Conservation (phyloP, 2,113 vertebrate genomes). For the Xiphophorus couchianus region DNA sequence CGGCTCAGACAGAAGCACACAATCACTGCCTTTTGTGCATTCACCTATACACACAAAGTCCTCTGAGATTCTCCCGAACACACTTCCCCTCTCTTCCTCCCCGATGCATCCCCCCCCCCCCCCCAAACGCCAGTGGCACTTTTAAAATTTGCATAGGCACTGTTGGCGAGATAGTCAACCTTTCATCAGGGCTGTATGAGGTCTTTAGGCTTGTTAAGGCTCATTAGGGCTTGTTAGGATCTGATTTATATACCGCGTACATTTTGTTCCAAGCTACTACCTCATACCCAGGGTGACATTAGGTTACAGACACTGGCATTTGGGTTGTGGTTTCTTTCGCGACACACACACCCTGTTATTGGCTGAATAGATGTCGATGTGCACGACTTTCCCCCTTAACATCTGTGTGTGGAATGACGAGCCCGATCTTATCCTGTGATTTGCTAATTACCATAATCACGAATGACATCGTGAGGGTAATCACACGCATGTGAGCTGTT, state of each 20-base stretch:
- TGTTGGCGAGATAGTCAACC: neutral
- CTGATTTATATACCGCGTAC: slow-evolving; percentile 71
- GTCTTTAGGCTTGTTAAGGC: slow-evolving; percentile 56
- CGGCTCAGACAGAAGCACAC: slow-evolving; percentile 18
- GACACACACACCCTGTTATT: neutral
- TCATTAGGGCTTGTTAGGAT: slow-evolving; percentile 46
- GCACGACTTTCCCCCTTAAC: slow-evolving; percentile 20
- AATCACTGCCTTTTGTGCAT: slow-evolving; percentile 1
- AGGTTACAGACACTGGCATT: slow-evolving; percentile 54
- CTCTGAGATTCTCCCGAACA: neutral
- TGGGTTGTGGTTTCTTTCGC: slow-evolving; percentile 40
- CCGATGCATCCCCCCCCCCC: neutral
- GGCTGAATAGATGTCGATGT: neutral
- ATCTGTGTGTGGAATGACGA: slow-evolving; percentile 47
- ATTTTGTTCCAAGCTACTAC: slow-evolving; percentile 41
- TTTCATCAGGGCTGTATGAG: slow-evolving; percentile 59
- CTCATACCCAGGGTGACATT: slow-evolving; percentile 60
- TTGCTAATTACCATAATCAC: slow-evolving; percentile 64
- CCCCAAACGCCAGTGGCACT: slow-evolving; percentile 46
- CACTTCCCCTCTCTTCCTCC: neutral
- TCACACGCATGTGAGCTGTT: slow-evolving; percentile 15
- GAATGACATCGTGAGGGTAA: slow-evolving; percentile 43
- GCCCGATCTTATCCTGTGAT: slow-evolving; percentile 59
- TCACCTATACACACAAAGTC: neutral
- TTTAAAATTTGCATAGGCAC: slow-evolving; percentile 39